Evolutionary conservation across 2,113 vertebrate genomes (phyloP), one percentile per base, ranked within the genome.

Genomic region (Trichomycterus rosablanca): DNA sequence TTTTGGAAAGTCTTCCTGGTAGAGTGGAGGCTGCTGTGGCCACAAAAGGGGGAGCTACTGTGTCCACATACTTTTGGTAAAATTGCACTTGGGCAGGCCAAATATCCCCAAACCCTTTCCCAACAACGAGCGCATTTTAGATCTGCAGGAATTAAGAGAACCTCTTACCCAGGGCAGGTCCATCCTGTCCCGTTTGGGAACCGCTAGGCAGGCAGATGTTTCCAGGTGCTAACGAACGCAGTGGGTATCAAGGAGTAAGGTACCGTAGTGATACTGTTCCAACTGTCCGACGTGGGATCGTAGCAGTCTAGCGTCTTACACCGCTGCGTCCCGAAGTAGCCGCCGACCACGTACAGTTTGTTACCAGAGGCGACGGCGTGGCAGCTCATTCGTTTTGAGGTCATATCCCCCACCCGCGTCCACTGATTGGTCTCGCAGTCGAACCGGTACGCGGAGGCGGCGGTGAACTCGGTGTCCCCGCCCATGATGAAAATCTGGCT

Each of bases 401-500:
- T 97, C 93, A 97, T 96, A 81, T 97, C 94, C 5, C 94, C 94
- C 0, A 97, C 88, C 19, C 94, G 87, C 0, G 89, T 92, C 94
- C 94, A 97, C 74, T 90, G 91, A 77, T 90, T 89, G 0, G 83
- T 89, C 51, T 97, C 93, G 2, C 90, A 93, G 86, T 97, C 91
- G 11, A 92, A 97, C 72, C 94, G 92, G 75, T 97, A 97, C 10
- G 94, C 94, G 0, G 92, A 93, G 1, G 91, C 92, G 0, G 94
- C 94, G 0, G 93, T 95, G 81, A 93, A 97, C 57, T 97, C 94
- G 0, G 93, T 97, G 80, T 97, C 94, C 0, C 94, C 94, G 0
- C 94, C 94, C 94, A 97, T 94, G 81, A 97, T 96, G 79, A 97
- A 97, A 67, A 97, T 97, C 83, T 97, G 94, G 75, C 92, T 95